Base-by-base conservation (phyloP, 2,113 vertebrate species). In the Megaceryle torquata region DNA sequence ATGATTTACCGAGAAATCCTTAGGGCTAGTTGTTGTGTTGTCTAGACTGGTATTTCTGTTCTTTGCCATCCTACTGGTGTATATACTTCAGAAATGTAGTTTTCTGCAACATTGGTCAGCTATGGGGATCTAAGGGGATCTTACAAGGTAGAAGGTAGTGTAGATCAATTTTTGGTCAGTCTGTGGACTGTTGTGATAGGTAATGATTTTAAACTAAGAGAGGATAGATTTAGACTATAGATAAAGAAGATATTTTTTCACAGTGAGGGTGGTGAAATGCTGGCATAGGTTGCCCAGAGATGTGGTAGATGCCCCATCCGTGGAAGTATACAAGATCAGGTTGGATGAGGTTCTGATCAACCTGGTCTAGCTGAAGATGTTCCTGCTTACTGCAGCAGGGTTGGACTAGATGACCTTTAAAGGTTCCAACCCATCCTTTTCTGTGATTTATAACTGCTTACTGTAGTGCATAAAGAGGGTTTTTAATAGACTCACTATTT, bases 301-400 rank as follows among this genome's bases (percentile, higher is more conserved):
- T 6, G 14, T 21, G 5, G 19, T 48, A 13, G 41, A 59, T 21
- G 18, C 31, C 15, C 10, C 35, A 29, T 86, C 12, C 14, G 18
- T 76, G 48, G 24, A 82, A 26, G 14, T 15, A 17, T 20, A 50
- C 26, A 25, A 29, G 22, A 15, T 22, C 22, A 57, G 22, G 18
- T 11, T 86, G 61, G 16, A 19, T 0, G 1, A 26, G 14, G 15
- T 41, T 80, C n/a, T 56, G 41, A 69, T 31, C 35, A 57, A 31
- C 20, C 9, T 46, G 37, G 5, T 59, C 12, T 13, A n/a, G 37
- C 6, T 71, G 28, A 70, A 65, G 50, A 41, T 60, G 64, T 60
- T 29, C 9, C 5, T 78, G 24, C 37, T 35, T 0, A 28, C 5
- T 41, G 35, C n/a, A 41, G 19, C 2, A 8, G 10, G 5, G 8